These are phyloP conservation scores for Natrix natrix DNA, from an alignment of 2,797 vertebrate genomes.

Conservation along the genomic window DNA sequence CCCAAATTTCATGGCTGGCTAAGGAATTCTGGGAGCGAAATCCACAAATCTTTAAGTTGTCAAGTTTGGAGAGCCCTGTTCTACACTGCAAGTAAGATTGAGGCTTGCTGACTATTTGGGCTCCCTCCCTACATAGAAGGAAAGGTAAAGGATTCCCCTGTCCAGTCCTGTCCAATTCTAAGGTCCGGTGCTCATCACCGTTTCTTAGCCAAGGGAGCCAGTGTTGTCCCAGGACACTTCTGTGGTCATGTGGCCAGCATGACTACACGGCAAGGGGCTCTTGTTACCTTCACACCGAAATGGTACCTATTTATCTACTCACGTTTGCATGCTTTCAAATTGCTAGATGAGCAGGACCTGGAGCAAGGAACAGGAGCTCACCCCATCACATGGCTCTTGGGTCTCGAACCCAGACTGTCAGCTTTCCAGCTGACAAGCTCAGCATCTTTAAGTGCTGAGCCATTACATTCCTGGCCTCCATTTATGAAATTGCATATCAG, in stretches of 20 bases:
- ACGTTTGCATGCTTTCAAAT: not conserved
- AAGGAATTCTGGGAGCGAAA: too few relatives aligned
- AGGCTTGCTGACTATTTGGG: not conserved
- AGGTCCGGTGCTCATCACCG: not conserved
- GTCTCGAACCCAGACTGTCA: not conserved
- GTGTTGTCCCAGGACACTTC: not conserved
- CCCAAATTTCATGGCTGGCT: too few relatives aligned
- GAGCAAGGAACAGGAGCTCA: not conserved
- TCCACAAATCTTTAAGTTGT: not conserved
- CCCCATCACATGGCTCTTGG: not conserved
- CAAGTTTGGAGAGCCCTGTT: not conserved
- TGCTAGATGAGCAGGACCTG: not conserved
- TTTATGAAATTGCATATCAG: not conserved
- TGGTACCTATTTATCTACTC: not conserved
- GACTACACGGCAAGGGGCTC: not conserved
- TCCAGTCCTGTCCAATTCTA: too few relatives aligned
- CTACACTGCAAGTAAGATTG: not conserved
- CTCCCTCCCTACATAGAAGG: not conserved
- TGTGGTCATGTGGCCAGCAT: not conserved
- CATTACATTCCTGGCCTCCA: not conserved
- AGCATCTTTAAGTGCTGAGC: not conserved
- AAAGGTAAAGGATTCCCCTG: not conserved
- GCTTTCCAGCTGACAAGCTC: not conserved
- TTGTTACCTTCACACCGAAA: not conserved
- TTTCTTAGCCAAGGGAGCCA: not conserved